phyloP scores from a whole-genome alignment of 2,113 vertebrate species.

The Microcebus ravelobensis region DNA sequence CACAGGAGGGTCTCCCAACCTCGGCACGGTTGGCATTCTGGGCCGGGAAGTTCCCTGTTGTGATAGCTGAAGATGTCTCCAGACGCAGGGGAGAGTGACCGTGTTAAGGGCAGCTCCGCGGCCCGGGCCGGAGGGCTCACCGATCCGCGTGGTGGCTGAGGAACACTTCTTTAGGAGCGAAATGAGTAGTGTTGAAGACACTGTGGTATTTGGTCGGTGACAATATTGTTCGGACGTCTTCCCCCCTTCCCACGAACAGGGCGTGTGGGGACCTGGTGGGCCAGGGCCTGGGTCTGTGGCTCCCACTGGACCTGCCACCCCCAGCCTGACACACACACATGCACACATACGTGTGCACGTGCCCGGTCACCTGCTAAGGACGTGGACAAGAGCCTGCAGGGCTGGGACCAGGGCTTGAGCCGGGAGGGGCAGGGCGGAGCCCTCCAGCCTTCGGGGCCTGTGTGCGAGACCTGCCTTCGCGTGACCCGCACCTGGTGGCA shows the following conservation, averaged over 20 bases:
- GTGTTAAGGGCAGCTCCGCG: neutral
- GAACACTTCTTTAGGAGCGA: rapidly evolving
- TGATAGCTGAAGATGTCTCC: neutral
- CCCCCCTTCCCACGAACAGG: neutral
- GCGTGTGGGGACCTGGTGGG: no score
- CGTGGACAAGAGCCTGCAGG: neutral
- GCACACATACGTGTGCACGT: rapidly evolving
- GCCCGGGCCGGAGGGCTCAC: rapidly evolving
- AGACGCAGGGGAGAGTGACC: neutral
- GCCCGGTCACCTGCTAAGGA: neutral
- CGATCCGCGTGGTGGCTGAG: rapidly evolving
- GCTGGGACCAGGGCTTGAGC: neutral
- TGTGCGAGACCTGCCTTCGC: neutral
- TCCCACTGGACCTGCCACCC: neutral
- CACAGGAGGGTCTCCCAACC: rapidly evolving
- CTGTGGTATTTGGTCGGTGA: rapidly evolving
- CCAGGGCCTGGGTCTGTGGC: neutral
- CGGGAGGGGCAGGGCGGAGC: neutral
- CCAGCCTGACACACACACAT: neutral
- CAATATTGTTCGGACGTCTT: neutral
- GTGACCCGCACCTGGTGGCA: rapidly evolving
- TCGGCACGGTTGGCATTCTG: rapidly evolving
- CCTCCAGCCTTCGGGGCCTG: neutral
- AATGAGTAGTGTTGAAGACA: rapidly evolving
- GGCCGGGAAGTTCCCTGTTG: neutral